These are phyloP conservation scores for Cylloceria caligata DNA, from an alignment of 2,888 invertebrate genomes.

Conservation along the genomic window DNA sequence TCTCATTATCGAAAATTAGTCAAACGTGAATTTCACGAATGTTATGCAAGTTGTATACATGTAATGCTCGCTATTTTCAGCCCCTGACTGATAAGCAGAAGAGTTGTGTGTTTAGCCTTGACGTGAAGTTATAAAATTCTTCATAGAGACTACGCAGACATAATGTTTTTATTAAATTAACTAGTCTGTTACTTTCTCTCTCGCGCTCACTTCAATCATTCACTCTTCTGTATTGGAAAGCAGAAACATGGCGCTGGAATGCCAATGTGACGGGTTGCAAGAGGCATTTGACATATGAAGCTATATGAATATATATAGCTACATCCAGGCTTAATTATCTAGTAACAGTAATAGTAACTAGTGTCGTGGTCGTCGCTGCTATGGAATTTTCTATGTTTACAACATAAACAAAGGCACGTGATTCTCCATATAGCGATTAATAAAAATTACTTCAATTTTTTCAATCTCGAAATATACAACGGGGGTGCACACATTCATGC, in stretches of 20 bases:
- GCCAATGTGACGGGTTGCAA: not conserved
- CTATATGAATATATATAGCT: not conserved
- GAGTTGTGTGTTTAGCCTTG: not conserved
- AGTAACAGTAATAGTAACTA: not conserved
- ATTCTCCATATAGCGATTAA: not conserved
- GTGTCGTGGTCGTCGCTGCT: not conserved
- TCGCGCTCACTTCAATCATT: conserved; percentile 26
- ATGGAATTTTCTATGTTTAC: not conserved
- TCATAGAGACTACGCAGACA: conserved; percentile 11
- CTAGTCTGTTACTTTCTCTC: conserved; percentile 51
- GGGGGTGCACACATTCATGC: not conserved
- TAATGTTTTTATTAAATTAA: conserved; percentile 5
- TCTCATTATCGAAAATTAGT: conserved; percentile 37
- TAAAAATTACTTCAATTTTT: not conserved
- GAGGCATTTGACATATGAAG: conserved; percentile 5
- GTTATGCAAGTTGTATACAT: conserved; percentile 7
- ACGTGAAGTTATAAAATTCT: conserved; percentile 10
- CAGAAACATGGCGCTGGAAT: not conserved
- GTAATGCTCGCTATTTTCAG: not conserved
- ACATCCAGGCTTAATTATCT: not conserved
- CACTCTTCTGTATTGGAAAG: conserved; percentile 9
- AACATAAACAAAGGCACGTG: conserved; percentile 32
- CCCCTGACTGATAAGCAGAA: not conserved
- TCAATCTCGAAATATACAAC: not conserved
- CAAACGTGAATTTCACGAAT: conserved; percentile 27